Base-by-base conservation (phyloP, 2,113 vertebrate species). In the Scalopus aquaticus region DNA sequence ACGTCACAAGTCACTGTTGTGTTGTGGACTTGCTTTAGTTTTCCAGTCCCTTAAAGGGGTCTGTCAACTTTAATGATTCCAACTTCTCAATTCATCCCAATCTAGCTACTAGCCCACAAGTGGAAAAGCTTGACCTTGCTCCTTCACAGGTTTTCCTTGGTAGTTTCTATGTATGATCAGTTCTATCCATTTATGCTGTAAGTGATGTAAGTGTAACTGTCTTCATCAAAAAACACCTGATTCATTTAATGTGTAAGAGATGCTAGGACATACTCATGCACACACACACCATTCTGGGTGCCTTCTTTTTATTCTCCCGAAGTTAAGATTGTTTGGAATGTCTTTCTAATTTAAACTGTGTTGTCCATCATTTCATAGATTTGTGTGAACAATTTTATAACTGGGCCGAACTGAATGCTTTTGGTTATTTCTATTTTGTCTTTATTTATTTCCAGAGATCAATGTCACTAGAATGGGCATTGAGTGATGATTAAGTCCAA, bases 371-470 rank as follows among this genome's bases (percentile, higher is more conserved):
- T 69, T 80, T 64, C 30, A 81, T 30, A 76, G 26, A 42, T 39
- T 77, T 91, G 13, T 51, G 28, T 37, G 46, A 74, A 78, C 24
- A 16, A 35, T 60, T 88, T 39, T 76, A 11, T 67, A 77, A 83
- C n/a, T 49, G 12, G 58, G 32, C 35, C n/a, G 85, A 8, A 87
- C 20, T 56, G 78, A 77, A 64, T 6, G 81, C 2, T n/a, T 12
- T 88, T 17, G 12, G 39, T 77, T 90, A 72, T 72, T 84, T 95
- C 88, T 26, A 93, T 37, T 87, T 80, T 65, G 35, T 83, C 65
- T 96, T 94, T 72, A 58, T 96, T 94, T 72, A 58, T 96, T 96
- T 92, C 32, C 42, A 74, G 67, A 92, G 65, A 95, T 92, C 88
- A 92, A 69, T 85, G 62, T 85, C 90, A 85, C 15, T 82, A 42